These are phyloP conservation scores for Corythoichthys haematopterus DNA, from an alignment of 2,113 vertebrate species.

Conservation along the genomic window DNA sequence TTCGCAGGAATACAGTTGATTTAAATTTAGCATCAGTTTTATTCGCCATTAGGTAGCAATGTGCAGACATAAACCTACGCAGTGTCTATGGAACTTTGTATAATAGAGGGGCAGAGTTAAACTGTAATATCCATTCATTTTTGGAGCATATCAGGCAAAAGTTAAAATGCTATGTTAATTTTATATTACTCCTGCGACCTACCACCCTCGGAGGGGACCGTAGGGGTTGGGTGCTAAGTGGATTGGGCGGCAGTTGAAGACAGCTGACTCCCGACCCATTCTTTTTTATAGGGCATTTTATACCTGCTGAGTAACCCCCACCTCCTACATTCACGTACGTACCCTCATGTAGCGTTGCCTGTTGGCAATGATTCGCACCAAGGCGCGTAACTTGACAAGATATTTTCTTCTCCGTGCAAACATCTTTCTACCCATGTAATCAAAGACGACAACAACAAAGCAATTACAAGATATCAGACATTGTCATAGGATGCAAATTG, in stretches of 20 bases:
- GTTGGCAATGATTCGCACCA: slow-evolving; percentile 79
- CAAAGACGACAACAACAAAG: neutral
- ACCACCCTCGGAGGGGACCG: too few relatives aligned
- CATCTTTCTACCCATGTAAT: slow-evolving; percentile 50
- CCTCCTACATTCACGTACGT: slow-evolving; percentile 33
- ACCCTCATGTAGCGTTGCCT: slow-evolving; percentile 88
- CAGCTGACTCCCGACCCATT: too few relatives aligned
- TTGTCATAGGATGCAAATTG: neutral
- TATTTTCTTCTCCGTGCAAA: slow-evolving; percentile 75
- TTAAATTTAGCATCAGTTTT: neutral
- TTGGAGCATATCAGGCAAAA: neutral
- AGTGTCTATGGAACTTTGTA: too few relatives aligned
- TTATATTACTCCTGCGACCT: too few relatives aligned
- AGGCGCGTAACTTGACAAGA: slow-evolving; percentile 80
- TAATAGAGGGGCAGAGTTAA: neutral
- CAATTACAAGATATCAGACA: neutral
- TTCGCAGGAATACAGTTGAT: neutral
- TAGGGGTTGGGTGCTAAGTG: too few relatives aligned
- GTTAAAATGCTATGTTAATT: neutral
- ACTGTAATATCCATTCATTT: neutral
- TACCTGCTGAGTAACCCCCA: too few relatives aligned
- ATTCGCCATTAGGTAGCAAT: neutral
- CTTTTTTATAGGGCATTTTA: too few relatives aligned
- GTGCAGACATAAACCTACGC: neutral
- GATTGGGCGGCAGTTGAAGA: too few relatives aligned